phyloP scores from a whole-genome alignment of 2,888 invertebrate genomes.

The Eumerus sabulonum region DNA sequence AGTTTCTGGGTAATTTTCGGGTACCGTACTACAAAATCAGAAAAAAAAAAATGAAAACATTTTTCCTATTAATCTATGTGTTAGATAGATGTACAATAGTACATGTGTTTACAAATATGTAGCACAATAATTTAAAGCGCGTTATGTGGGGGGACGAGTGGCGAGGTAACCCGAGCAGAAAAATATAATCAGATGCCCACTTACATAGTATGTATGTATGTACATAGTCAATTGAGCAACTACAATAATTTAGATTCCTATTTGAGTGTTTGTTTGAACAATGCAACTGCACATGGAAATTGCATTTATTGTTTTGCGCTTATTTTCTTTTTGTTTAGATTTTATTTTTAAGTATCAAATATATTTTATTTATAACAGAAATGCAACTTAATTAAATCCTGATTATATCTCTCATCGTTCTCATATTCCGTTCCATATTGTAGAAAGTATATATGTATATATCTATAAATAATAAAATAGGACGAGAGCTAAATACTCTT shows the following conservation, averaged over 20 bases:
- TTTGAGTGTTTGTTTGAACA: slow-evolving; percentile 32
- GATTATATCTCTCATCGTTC: slow-evolving; percentile 12
- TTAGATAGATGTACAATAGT: too few species aligned
- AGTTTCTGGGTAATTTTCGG: too few species aligned
- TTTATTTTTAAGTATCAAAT: too few species aligned
- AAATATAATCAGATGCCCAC: slow-evolving; percentile 16
- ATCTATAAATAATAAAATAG: slow-evolving; percentile 51
- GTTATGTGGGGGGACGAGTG: slow-evolving; percentile 17
- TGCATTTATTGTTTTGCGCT: slow-evolving; percentile 43
- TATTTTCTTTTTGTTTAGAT: neutral
- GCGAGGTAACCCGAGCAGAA: slow-evolving; percentile 34
- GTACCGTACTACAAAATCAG: neutral
- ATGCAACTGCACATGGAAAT: slow-evolving; percentile 53
- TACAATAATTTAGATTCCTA: slow-evolving; percentile 47
- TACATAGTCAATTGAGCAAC: slow-evolving; percentile 47
- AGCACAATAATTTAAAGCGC: slow-evolving; percentile 62
- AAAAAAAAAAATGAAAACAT: too few species aligned
- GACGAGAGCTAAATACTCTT: slow-evolving; percentile 12
- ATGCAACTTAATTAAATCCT: slow-evolving; percentile 1
- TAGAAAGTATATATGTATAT: slow-evolving; percentile 42
- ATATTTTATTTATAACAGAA: too few species aligned
- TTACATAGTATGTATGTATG: slow-evolving; percentile 10
- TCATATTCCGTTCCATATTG: slow-evolving; percentile 21
- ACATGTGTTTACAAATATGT: slow-evolving; percentile 4
- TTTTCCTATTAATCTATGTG: too few species aligned